Conservation (phyloP, 2,113 vertebrate genomes). For the Mus spicilegus region DNA sequence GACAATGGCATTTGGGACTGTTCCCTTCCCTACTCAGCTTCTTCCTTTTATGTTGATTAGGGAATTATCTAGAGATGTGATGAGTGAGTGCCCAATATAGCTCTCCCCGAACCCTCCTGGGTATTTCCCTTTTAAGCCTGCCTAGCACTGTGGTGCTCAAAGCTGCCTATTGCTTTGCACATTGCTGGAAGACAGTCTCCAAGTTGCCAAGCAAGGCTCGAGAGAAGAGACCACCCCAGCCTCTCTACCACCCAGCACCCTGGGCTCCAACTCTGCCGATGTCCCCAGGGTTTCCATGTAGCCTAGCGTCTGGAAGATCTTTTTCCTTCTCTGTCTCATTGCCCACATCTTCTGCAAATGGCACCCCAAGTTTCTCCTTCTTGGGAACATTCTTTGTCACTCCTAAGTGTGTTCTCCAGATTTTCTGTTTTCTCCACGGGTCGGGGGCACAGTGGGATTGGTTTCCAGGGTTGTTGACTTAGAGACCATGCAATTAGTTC, state of each 20-base stretch:
- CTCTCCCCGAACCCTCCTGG: slow-evolving; percentile 57
- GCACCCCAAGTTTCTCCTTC: not conserved
- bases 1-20: not conserved
- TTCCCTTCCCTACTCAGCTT: not conserved
- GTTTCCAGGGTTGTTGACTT: not conserved
- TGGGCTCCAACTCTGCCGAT: not conserved
- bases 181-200: not conserved
- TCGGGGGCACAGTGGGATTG: rapidly evolving
- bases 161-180: slow-evolving; percentile 9
- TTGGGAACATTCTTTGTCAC: not conserved
- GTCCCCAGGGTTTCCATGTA: not conserved
- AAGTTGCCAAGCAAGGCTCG: not conserved
- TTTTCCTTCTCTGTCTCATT: not conserved
- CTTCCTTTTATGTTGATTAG: not conserved
- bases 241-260: not conserved
- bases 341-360: not conserved
- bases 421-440: not conserved
- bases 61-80: not conserved
- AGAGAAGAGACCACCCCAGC: not conserved
- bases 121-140: slow-evolving; percentile 67
- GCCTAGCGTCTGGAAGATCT: not conserved
- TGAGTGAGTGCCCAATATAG: slow-evolving; percentile 39
- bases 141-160: not conserved
- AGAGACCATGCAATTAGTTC: not conserved
- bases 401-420: not conserved